Base-by-base conservation (phyloP, 2,113 vertebrate species). In the Oryzias javanicus region DNA sequence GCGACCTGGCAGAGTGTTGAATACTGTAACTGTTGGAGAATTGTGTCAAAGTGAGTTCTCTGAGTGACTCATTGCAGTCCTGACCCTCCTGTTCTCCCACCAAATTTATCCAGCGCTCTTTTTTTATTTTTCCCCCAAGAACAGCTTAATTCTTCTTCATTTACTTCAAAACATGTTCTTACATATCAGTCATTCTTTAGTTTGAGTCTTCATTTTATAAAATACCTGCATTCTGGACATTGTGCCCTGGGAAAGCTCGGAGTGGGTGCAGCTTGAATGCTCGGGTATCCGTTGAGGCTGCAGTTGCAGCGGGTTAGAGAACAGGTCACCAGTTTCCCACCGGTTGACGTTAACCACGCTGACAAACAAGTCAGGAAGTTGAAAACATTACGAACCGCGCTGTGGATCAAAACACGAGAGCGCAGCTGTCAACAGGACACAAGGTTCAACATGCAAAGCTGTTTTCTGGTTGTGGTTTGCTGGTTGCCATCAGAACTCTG, bases 291-390 rank as follows among this genome's bases (percentile, higher is more conserved):
- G 3, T 6, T 27, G 25, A 44, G 3, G n/a, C 3, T 6, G 14
- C 14, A 0, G 6, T 4, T 13, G 24, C 48, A 3, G 13, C 63
- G 69, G 52, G 81, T 81, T 67, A 64, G 78, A 44, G 2, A 44
- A 22, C 1, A 71, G 76, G 75, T 76, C 68, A 47, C n/a, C 40
- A 8, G 41, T 82, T 82, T 86, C 77, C 71, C 75, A 70, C 47
- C 14, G 52, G 22, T 49, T 25, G 52, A 25, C 3, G 41, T 24
- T 3, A 67, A 82, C 81, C 79, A 24, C 79, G 67, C 0, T 18
- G 4, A 69, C 5, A 86, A 78, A 86, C 56, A 76, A 55, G 53
- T 14, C 35, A 20, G 4, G 4, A 29, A 22, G 47, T 17, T 17
- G 27, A 60, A 15, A 29, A 25, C 1, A 7, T 54, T 20, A 6